Evolutionary conservation across 1,140 invertebrate species (phyloP).

Genomic region (Dreissena polymorpha): DNA sequence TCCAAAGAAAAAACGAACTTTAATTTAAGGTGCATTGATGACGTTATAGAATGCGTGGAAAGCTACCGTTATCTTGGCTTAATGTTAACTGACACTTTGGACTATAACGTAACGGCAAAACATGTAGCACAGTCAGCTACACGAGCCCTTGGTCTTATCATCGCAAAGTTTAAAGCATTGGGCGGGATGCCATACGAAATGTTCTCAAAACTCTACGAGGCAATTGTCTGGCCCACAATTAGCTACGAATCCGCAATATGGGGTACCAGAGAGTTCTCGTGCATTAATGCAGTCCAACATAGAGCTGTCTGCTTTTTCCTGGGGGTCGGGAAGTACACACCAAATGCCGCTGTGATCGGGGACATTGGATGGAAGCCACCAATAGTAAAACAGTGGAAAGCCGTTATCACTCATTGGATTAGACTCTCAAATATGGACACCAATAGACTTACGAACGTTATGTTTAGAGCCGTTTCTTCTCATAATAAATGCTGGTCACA

Average conservation of each 20-base stretch:
- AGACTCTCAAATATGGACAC: no score
- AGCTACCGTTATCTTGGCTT: slow-evolving; percentile 3
- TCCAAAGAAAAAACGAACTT: no score
- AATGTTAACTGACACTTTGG: slow-evolving; percentile 4
- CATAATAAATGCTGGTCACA: no score
- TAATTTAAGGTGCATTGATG: no score
- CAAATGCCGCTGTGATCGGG: slow-evolving; percentile 27
- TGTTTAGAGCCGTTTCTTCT: no score
- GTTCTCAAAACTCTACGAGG: no score
- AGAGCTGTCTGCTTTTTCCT: slow-evolving; percentile 16
- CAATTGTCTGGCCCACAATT: no score
- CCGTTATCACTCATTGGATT: neutral
- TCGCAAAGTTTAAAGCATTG: slow-evolving; percentile 6
- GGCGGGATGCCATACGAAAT: slow-evolving; percentile 1
- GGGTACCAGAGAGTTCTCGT: neutral
- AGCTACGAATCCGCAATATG: no score
- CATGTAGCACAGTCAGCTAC: slow-evolving; percentile 2
- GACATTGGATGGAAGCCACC: slow-evolving; percentile 23
- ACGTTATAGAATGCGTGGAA: neutral
- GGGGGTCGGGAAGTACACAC: slow-evolving; percentile 21
- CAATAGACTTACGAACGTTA: no score
- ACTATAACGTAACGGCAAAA: slow-evolving; percentile 16
- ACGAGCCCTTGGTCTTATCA: slow-evolving; percentile 6
- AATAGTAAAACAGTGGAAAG: slow-evolving; percentile 26
- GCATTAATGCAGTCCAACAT: slow-evolving; percentile 28